phyloP scores from a whole-genome alignment of 2,888 invertebrate species.

The Acanthopleura granulata region DNA sequence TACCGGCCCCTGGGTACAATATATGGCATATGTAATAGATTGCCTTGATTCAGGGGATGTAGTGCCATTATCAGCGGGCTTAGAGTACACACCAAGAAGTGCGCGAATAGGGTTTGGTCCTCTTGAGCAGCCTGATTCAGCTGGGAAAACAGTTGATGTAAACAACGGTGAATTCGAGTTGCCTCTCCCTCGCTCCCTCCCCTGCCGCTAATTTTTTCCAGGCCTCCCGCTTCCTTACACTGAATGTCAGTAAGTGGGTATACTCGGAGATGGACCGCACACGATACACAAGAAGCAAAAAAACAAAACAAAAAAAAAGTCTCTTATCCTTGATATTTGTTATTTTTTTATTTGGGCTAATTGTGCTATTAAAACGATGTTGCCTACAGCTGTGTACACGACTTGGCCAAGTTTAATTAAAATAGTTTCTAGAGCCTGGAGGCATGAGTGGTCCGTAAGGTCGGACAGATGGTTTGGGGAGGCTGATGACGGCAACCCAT shows the following conservation, averaged over 20 bases:
- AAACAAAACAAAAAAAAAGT: not conserved
- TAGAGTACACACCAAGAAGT: not conserved
- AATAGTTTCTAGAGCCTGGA: conserved; percentile 2
- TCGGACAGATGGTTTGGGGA: conserved; percentile 11
- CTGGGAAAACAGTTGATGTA: conserved; percentile 13
- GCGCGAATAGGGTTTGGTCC: conserved; percentile 2
- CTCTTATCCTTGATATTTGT: conserved; percentile 6
- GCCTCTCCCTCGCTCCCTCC: not conserved
- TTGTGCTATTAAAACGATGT: conserved; percentile 13
- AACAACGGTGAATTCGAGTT: not conserved
- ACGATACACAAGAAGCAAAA: not conserved
- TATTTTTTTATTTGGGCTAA: conserved; percentile 8
- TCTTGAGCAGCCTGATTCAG: not conserved
- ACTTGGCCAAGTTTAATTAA: conserved; percentile 11
- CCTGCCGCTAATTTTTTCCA: too few species aligned
- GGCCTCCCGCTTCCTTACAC: too few species aligned
- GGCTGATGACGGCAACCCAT: not conserved
- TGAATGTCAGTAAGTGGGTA: too few species aligned
- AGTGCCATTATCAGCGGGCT: not conserved
- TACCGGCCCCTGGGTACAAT: not conserved
- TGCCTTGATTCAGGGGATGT: not conserved
- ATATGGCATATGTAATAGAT: conserved; percentile 12
- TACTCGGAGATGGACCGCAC: too few species aligned
- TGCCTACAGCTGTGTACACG: conserved; percentile 9
- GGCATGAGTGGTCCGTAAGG: not conserved